These are phyloP conservation scores for Eulemur rufifrons DNA, from an alignment of 2,113 vertebrate species.

Conservation along the genomic window DNA sequence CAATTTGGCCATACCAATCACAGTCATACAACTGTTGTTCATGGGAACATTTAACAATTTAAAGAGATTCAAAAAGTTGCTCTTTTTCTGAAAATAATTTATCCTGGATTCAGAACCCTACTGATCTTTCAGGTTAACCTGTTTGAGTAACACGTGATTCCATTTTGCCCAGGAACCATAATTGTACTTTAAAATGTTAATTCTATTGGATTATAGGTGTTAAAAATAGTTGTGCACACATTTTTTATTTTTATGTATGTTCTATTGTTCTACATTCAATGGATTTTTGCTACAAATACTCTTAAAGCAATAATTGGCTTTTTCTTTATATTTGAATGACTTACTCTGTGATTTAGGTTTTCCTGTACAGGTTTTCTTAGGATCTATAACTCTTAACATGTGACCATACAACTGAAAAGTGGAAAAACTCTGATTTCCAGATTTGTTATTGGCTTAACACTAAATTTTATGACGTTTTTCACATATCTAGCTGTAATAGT, in stretches of 20 bases:
- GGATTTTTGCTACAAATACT: neutral
- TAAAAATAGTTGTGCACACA: neutral
- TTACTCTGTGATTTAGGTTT: neutral
- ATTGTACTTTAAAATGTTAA: neutral
- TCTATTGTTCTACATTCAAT: neutral
- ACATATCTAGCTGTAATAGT: neutral
- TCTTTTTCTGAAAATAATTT: neutral
- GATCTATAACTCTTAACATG: neutral
- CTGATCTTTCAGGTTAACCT: neutral
- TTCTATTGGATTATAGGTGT: neutral
- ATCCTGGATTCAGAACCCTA: neutral
- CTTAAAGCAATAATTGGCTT: neutral
- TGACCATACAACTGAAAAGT: neutral
- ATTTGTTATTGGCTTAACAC: neutral
- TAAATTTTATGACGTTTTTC: neutral
- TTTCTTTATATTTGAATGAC: neutral
- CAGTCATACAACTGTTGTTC: neutral
- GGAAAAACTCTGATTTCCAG: slow-evolving; percentile 2
- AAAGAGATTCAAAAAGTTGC: neutral
- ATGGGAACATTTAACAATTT: neutral
- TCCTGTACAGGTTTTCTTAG: neutral
- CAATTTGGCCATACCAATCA: neutral
- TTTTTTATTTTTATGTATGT: neutral
- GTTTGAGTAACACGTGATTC: neutral
- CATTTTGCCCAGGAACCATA: neutral